Evolutionary conservation across 2,888 invertebrate species (phyloP).

Genomic region (Phyllotreta striolata): DNA sequence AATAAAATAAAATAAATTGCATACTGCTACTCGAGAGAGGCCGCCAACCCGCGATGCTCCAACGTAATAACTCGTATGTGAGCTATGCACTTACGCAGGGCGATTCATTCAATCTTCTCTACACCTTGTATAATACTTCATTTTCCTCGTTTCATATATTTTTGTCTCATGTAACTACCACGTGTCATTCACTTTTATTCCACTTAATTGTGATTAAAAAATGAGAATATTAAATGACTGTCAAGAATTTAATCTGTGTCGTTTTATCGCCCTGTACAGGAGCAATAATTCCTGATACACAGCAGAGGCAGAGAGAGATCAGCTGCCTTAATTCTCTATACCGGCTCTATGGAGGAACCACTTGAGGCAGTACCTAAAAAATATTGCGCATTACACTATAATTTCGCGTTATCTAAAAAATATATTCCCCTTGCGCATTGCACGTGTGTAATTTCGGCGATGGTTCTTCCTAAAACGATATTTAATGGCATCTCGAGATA

Average conservation of each 20-base stretch:
- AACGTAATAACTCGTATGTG: conserved; percentile 32
- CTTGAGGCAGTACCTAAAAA: conserved; percentile 29
- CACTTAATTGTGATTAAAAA: too few species aligned
- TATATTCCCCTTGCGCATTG: conserved; percentile 32
- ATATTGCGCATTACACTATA: conserved; percentile 30
- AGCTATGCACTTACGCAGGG: conserved; percentile 27
- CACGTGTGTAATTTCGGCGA: conserved; percentile 37
- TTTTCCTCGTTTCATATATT: too few species aligned
- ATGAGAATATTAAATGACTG: too few species aligned
- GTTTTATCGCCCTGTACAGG: conserved; percentile 11
- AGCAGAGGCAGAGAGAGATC: conserved; percentile 19
- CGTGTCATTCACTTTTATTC: too few species aligned
- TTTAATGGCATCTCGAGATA: conserved; percentile 32
- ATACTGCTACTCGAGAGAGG: conserved; percentile 34
- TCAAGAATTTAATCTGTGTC: too few species aligned
- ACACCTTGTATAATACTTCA: too few species aligned
- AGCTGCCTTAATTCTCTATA: conserved; percentile 16
- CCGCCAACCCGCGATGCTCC: conserved; percentile 14
- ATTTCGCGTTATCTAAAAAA: conserved; percentile 42
- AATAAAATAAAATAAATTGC: conserved; percentile 50
- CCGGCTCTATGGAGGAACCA: conserved; percentile 20
- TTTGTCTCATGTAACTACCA: too few species aligned
- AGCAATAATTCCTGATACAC: background rate
- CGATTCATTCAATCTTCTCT: conserved; percentile 9
- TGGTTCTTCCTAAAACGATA: conserved; percentile 29